A percentile compares a stretch with the other conserved stretches of the same genome.
Conservation (phyloP, 1,140 invertebrate species). For the Diachasmimorpha longicaudata region DNA sequence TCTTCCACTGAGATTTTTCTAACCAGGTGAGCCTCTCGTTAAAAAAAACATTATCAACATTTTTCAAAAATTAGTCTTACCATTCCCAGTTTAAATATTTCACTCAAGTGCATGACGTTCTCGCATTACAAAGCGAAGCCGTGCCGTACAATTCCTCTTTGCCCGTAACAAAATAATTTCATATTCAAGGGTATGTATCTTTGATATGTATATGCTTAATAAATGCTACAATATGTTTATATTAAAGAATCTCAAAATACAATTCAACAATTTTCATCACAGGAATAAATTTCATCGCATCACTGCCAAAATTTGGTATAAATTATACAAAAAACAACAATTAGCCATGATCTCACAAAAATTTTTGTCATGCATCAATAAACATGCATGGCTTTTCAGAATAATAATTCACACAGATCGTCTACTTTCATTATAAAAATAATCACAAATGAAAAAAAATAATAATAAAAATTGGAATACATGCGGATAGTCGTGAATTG, state of each 20-base stretch:
- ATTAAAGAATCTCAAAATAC: neutral
- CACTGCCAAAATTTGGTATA: neutral
- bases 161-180: neutral
- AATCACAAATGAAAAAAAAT: neutral
- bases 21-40: too few species aligned
- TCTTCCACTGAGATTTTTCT: too few species aligned
- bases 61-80: constrained; percentile 14
- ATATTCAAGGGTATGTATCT: neutral
- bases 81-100: constrained; percentile 11
- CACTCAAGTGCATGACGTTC: constrained; percentile 10
- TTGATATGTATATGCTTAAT: constrained; percentile 10
- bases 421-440: neutral
- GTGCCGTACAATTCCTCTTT: constrained; percentile 1
- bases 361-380: neutral
- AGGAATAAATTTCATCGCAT: neutral
- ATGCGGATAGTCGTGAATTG: neutral
- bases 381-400: neutral
- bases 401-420: neutral
- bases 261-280: neutral
- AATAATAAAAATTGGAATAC: neutral
- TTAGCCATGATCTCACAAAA: neutral
- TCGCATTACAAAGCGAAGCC: neutral
- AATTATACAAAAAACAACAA: neutral
- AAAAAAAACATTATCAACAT: neutral
- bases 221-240: neutral